These are phyloP conservation scores for Hofmannophila pseudospretella DNA, from an alignment of 2,888 invertebrate genomes.

Conservation along the genomic window DNA sequence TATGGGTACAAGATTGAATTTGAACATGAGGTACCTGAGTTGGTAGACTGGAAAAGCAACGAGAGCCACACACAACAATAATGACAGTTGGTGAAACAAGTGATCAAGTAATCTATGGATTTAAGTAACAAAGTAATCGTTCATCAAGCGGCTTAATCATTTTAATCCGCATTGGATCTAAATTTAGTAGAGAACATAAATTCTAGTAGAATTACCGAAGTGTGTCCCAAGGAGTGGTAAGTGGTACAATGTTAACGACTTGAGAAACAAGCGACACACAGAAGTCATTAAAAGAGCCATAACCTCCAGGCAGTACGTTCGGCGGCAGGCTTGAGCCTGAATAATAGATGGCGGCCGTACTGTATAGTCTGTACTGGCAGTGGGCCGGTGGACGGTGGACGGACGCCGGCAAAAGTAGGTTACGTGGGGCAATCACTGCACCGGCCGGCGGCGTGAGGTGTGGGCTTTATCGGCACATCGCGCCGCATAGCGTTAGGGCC, in stretches of 20 bases:
- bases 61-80: too few species aligned
- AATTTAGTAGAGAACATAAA: neutral
- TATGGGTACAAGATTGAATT: too few species aligned
- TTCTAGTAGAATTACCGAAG: neutral
- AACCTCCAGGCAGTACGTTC: constrained; percentile 7
- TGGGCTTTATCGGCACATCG: neutral
- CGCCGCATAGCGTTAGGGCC: neutral
- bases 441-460: constrained; percentile 2
- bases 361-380: too few species aligned
- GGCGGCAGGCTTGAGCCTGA: constrained; percentile 2
- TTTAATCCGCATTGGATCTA: neutral
- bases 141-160: too few species aligned
- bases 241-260: constrained; percentile 5
- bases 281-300: constrained; percentile 12
- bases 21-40: too few species aligned
- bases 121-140: too few species aligned
- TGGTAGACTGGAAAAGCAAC: too few species aligned
- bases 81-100: too few species aligned
- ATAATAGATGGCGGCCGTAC: too few species aligned
- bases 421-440: constrained; percentile 9
- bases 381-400: too few species aligned
- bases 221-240: neutral
- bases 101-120: too few species aligned
- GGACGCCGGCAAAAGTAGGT: constrained; percentile 12
- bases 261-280: constrained; percentile 6